These are phyloP conservation scores for Enteromius viviparus DNA, from an alignment of 2,797 vertebrate genomes.

Conservation along the genomic window DNA sequence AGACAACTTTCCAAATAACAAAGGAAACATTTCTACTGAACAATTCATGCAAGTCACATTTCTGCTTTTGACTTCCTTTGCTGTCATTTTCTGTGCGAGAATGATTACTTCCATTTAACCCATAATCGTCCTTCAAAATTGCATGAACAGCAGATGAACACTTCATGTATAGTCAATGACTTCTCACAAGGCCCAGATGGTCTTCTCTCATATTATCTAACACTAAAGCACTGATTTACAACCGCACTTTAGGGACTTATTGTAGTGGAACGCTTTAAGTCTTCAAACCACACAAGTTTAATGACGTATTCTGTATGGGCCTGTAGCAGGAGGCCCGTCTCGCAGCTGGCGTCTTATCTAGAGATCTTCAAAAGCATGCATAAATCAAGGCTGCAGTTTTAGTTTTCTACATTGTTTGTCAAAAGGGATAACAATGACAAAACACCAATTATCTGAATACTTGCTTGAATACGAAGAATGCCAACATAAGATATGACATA, in stretches of 20 bases:
- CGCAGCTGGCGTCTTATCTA: constrained; percentile 60
- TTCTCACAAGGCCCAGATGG: constrained; percentile 49
- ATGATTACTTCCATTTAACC: background rate
- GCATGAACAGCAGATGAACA: background rate
- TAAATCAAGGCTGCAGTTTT: constrained; percentile 66
- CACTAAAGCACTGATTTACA: constrained; percentile 50
- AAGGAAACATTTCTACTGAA: background rate
- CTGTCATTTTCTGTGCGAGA: background rate
- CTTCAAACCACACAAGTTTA: constrained; percentile 41
- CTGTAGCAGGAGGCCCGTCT: constrained; percentile 26
- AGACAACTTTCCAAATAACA: background rate
- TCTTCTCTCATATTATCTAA: constrained; percentile 29
- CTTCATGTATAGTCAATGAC: constrained; percentile 29
- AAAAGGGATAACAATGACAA: constrained; percentile 57
- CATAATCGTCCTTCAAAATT: background rate
- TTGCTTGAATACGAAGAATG: constrained; percentile 6
- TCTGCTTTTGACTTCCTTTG: constrained; percentile 36
- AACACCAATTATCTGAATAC: constrained; percentile 28
- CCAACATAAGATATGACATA: constrained; percentile 65
- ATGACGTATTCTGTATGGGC: constrained; percentile 23
- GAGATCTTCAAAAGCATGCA: constrained; percentile 56
- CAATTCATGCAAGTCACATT: constrained; percentile 26
- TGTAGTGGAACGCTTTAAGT: constrained; percentile 33
- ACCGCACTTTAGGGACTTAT: constrained; percentile 35
- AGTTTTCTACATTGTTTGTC: constrained; percentile 65